phyloP scores from a whole-genome alignment of 2,113 vertebrate genomes.

The Murina feae region DNA sequence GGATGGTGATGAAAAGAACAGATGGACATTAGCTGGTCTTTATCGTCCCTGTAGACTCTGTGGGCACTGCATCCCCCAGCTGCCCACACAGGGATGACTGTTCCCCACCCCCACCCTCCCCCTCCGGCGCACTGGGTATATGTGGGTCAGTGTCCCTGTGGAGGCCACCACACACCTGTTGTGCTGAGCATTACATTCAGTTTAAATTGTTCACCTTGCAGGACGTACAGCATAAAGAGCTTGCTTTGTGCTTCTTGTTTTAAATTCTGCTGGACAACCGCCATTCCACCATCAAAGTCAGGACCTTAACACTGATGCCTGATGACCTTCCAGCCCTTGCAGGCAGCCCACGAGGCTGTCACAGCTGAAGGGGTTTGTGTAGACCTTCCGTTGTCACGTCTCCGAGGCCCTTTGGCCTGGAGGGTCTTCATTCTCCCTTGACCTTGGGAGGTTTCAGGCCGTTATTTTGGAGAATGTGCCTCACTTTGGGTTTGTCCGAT shows the following conservation, averaged over 20 bases:
- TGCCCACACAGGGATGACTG: neutral
- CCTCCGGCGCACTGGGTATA: rapidly evolving
- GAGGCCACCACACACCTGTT: neutral
- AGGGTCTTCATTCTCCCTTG: neutral
- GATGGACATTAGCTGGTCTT: neutral
- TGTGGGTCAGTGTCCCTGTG: rapidly evolving
- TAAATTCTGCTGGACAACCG: neutral
- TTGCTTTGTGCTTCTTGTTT: too few relatives aligned
- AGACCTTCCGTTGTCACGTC: neutral
- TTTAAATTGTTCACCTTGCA: neutral
- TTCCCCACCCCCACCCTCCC: rapidly evolving
- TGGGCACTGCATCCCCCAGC: rapidly evolving
- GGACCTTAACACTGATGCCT: neutral
- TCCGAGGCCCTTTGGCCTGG: neutral
- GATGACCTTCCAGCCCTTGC: neutral
- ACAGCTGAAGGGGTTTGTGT: rapidly evolving
- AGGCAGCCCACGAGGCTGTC: rapidly evolving
- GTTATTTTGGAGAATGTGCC: neutral
- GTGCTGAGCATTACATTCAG: neutral
- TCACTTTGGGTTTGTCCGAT: neutral
- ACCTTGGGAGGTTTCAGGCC: neutral
- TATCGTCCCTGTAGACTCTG: neutral
- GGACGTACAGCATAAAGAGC: neutral
- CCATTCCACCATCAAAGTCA: neutral
- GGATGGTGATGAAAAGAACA: neutral